Evolutionary conservation across 2,888 invertebrate species (phyloP).

Genomic region (Gymnosoma rotundatum): DNA sequence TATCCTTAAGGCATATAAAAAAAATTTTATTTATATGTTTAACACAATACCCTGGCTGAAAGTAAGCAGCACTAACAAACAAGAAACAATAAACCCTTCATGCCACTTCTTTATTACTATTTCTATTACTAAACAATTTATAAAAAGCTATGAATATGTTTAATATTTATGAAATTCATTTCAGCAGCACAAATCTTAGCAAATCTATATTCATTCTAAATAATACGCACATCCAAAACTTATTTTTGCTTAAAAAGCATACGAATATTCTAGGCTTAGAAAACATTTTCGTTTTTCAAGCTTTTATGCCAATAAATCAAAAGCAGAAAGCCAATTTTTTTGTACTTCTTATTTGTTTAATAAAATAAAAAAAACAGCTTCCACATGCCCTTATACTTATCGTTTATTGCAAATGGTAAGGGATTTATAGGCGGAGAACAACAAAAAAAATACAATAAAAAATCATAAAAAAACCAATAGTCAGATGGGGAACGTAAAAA

Average conservation of each 20-base stretch:
- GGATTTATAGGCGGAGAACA: conserved; percentile 60
- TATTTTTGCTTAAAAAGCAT: not conserved
- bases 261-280: conserved; percentile 50
- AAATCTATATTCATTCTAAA: not conserved
- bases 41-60: not conserved
- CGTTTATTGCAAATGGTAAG: conserved; percentile 60
- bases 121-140: conserved; percentile 58
- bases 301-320: conserved; percentile 68
- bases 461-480: conserved; percentile 24
- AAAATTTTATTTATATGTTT: too few species aligned
- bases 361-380: conserved; percentile 36
- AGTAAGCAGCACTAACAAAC: not conserved
- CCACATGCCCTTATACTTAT: conserved; percentile 53
- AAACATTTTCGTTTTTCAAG: conserved; percentile 64
- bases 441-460: conserved; percentile 25
- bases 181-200: not conserved
- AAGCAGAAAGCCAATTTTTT: conserved; percentile 57
- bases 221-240: too few species aligned
- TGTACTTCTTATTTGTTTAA: conserved; percentile 47
- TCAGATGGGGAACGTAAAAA: conserved; percentile 22
- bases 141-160: conserved; percentile 63
- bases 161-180: conserved; percentile 45
- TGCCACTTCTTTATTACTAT: conserved; percentile 27
- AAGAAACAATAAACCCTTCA: not conserved
- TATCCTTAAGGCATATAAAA: too few species aligned